Percentiles rank a stretch among this genome's conserved stretches.
These are phyloP conservation scores for Cylindroiulus punctatus DNA, from an alignment of 2,888 invertebrate genomes.

Conservation along the genomic window DNA sequence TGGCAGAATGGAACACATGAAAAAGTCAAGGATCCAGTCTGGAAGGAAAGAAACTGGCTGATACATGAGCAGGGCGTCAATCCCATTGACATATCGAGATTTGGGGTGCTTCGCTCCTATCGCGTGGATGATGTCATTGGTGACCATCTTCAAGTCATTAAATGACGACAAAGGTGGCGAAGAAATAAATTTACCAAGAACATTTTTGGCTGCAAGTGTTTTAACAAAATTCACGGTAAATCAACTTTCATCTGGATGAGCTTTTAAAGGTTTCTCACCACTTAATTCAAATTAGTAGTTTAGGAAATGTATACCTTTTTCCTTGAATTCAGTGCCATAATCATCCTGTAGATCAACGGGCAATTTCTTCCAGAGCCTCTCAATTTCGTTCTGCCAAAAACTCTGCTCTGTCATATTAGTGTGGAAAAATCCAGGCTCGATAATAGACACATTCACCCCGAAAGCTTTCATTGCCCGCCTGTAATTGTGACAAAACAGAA, in stretches of 20 bases:
- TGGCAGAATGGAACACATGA: conserved; percentile 54
- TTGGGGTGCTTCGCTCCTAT: conserved; percentile 50
- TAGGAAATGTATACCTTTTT: no score
- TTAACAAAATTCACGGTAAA: background rate
- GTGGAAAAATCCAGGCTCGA: conserved; percentile 56
- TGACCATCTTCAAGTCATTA: conserved; percentile 44
- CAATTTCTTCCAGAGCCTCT: conserved; percentile 51
- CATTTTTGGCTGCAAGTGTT: conserved; percentile 46
- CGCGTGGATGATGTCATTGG: conserved; percentile 53
- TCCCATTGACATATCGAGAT: conserved; percentile 55
- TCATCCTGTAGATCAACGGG: conserved; percentile 49
- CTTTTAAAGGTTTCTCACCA: no score
- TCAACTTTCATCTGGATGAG: no score
- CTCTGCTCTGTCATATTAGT: conserved; percentile 54
- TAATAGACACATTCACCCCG: conserved; percentile 52
- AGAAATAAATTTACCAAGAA: conserved; percentile 37
- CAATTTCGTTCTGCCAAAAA: conserved; percentile 55
- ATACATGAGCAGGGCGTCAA: conserved; percentile 54
- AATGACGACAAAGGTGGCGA: conserved; percentile 41
- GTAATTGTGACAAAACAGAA: background rate
- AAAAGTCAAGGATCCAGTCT: conserved; percentile 54
- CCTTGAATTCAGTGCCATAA: conserved; percentile 52
- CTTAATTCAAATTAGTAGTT: no score
- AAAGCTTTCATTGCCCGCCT: conserved; percentile 55
- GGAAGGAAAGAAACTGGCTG: conserved; percentile 46